phyloP scores from a whole-genome alignment of 1,140 invertebrate genomes.

The Drosophila pallidifrons region DNA sequence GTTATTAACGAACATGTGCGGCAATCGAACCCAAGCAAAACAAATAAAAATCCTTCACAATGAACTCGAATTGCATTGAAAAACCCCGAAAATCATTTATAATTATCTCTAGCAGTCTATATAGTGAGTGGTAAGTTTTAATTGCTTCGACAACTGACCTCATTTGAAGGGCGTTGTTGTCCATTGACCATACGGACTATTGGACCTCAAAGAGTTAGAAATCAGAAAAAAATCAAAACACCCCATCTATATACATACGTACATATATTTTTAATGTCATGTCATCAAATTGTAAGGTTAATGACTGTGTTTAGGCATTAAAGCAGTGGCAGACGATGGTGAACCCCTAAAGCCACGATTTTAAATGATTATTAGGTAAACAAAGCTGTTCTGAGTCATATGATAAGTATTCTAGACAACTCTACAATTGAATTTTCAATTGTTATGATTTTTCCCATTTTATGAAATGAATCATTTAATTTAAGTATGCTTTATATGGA shows the following conservation, averaged over 20 bases:
- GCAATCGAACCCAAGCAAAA: slow-evolving; percentile 8
- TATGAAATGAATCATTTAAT: background rate
- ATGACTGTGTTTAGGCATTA: slow-evolving; percentile 66
- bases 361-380: slow-evolving; percentile 32
- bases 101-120: slow-evolving; percentile 43
- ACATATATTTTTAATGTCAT: slow-evolving; percentile 40
- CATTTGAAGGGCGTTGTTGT: slow-evolving; percentile 73
- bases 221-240: slow-evolving; percentile 47
- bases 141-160: slow-evolving; percentile 60
- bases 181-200: slow-evolving; percentile 66
- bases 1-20: background rate
- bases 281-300: slow-evolving; percentile 68
- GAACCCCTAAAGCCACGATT: slow-evolving; percentile 49
- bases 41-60: slow-evolving; percentile 69
- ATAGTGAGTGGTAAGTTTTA: slow-evolving; percentile 44
- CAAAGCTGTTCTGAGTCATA: slow-evolving; percentile 43
- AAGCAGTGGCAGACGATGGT: slow-evolving; percentile 26
- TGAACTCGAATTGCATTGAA: slow-evolving; percentile 61
- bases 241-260: background rate
- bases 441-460: background rate
- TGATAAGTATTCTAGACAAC: background rate
- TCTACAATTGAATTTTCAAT: slow-evolving; percentile 19
- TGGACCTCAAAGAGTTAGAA: slow-evolving; percentile 68
- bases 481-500: background rate
- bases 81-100: slow-evolving; percentile 47